Conservation (phyloP, 1,140 invertebrate species). For the Galleria mellonella region DNA sequence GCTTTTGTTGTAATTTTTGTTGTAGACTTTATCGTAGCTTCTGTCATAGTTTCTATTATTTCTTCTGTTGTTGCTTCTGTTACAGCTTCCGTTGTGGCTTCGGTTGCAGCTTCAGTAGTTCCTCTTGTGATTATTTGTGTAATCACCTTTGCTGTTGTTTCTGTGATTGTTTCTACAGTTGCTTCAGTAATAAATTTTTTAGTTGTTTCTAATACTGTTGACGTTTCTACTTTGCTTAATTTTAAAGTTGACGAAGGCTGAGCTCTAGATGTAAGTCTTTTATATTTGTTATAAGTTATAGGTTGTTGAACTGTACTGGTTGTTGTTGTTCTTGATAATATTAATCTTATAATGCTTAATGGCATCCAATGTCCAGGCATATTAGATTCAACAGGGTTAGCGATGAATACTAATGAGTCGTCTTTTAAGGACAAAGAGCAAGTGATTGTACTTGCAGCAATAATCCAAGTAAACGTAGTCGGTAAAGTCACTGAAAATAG, state of each 20-base stretch:
- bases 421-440: slow-evolving; percentile 1
- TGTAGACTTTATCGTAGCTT: neutral
- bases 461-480: neutral
- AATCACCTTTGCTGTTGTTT: no score
- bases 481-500: neutral
- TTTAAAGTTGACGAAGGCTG: neutral
- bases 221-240: no score
- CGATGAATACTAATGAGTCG: slow-evolving; percentile 35
- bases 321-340: slow-evolving; percentile 16
- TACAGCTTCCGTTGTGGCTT: neutral
- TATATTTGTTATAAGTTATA: no score
- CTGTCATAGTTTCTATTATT: neutral
- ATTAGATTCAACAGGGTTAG: slow-evolving; percentile 36
- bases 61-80: neutral
- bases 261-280: neutral
- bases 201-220: neutral
- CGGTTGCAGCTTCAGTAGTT: neutral
- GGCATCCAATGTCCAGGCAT: slow-evolving; percentile 45
- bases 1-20: neutral
- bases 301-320: neutral
- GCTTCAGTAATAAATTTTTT: no score
- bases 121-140: no score
- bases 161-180: no score
- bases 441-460: neutral
- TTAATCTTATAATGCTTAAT: slow-evolving; percentile 30